Percentiles rank a stretch among this genome's conserved stretches.
phyloP scores from a whole-genome alignment of 2,113 vertebrate species.

The Myiozetetes cayanensis region DNA sequence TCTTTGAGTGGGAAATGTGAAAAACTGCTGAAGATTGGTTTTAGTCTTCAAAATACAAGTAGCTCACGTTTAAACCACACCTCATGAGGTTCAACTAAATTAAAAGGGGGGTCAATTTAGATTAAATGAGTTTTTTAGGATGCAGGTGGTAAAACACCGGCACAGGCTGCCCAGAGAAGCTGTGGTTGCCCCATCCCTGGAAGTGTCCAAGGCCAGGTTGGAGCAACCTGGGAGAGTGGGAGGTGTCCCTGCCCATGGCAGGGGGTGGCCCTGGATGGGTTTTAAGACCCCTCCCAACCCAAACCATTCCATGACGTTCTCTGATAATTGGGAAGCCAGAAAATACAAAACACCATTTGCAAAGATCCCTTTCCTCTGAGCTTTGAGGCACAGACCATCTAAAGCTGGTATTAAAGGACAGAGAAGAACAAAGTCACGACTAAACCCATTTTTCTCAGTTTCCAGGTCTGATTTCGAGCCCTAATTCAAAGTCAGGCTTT shows the following conservation, averaged over 20 bases:
- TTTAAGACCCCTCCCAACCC: background rate
- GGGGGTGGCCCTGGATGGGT: too few species aligned
- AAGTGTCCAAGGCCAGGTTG: background rate
- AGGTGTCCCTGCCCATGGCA: background rate
- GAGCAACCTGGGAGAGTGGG: fast-evolving
- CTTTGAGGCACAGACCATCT: too few species aligned
- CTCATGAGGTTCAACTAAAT: too few species aligned
- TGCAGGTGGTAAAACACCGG: background rate
- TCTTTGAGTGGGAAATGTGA: fast-evolving
- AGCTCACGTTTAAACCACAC: background rate
- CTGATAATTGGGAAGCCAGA: too few species aligned
- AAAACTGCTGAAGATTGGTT: background rate
- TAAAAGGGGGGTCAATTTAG: too few species aligned
- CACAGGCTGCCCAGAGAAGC: background rate
- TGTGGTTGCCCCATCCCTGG: too few species aligned
- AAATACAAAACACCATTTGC: too few species aligned
- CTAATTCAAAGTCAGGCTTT: background rate
- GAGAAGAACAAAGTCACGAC: background rate
- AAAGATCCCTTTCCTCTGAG: too few species aligned
- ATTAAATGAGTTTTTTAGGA: too few species aligned
- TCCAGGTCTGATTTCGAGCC: fast-evolving
- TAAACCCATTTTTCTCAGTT: background rate
- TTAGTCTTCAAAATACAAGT: background rate
- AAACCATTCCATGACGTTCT: too few species aligned
- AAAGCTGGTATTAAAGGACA: background rate